These are phyloP conservation scores for Passer domesticus DNA, from an alignment of 2,113 vertebrate species.

Conservation along the genomic window DNA sequence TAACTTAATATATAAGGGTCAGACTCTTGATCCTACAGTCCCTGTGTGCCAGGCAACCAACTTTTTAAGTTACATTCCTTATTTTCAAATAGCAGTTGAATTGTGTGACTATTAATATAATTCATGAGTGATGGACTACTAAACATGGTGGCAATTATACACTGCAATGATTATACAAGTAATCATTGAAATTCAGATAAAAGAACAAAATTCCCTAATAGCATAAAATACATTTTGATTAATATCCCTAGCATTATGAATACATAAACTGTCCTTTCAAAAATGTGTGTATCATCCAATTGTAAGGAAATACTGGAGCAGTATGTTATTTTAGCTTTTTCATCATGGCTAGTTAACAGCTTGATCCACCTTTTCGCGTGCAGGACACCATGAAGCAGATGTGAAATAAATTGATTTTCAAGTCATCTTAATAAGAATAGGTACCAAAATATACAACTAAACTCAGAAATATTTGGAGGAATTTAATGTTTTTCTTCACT, in stretches of 20 bases:
- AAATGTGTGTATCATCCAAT: neutral
- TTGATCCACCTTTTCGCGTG: neutral
- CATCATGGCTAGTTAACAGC: neutral
- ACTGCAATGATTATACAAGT: neutral
- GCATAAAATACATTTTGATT: neutral
- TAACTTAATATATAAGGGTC: neutral
- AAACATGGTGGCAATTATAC: neutral
- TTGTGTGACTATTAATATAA: neutral
- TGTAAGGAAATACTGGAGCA: neutral
- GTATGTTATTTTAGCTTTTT: neutral
- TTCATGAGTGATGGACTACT: neutral
- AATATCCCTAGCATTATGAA: neutral
- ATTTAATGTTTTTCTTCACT: neutral
- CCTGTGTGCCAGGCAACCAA: neutral
- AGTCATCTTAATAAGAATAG: neutral
- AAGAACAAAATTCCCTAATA: neutral
- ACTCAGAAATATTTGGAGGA: neutral
- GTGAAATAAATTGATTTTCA: neutral
- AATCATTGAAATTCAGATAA: neutral
- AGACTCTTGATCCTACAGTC: neutral
- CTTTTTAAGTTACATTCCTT: neutral
- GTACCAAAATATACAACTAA: neutral
- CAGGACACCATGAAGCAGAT: neutral
- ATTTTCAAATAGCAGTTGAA: neutral
- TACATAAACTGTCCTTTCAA: neutral